Base-by-base conservation (phyloP, 2,888 invertebrate species). In the Yponomeuta evonymella region DNA sequence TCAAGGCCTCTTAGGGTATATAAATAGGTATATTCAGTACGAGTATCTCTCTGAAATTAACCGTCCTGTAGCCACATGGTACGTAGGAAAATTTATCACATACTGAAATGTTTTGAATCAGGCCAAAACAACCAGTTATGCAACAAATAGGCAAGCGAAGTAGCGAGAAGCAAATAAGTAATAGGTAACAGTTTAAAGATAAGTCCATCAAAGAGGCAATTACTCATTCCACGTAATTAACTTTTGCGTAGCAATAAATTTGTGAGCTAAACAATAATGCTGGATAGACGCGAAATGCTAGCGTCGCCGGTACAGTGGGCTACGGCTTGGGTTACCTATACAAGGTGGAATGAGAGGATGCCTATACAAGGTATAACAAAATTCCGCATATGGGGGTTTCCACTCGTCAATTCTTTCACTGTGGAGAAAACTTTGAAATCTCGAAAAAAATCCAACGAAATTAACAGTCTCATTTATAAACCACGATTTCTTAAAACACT, bases 171-270 rank as follows among this genome's bases (percentile, higher is more conserved):
- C 64, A 67, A n/a, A 67, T 1, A 67, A 67, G 15, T 36, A 67
- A 67, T 67, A 43, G n/a, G 30, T 3, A 33, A 36, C 33, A 43
- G 33, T 43, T 67, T 67, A 67, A 71, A 72, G 73, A 73, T 73
- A 73, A 81, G 76, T 80, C 77, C 75, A 82, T 83, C 81, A 81
- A 79, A 78, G 74, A 69, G 77, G 81, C 82, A 87, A 88, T 88
- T 87, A 87, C 83, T 87, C 85, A 83, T 78, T 81, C 82, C 83
- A 76, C 83, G 85, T 88, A 89, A 89, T 89, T 89, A 89, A 85
- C 82, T 76, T 74, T 79, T 81, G 79, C 76, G 79, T 77, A 76
- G 79, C 80, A 76, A 87, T 89, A 88, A 89, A 89, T 85, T 69
- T 23, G 48, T 67, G n/a, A 43, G n/a, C 65, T 12, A 67, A 64